Percentiles rank a stretch among this genome's conserved stretches.
Evolutionary conservation across 2,888 invertebrate species (phyloP).

Genomic region (Drosophila borborema): DNA sequence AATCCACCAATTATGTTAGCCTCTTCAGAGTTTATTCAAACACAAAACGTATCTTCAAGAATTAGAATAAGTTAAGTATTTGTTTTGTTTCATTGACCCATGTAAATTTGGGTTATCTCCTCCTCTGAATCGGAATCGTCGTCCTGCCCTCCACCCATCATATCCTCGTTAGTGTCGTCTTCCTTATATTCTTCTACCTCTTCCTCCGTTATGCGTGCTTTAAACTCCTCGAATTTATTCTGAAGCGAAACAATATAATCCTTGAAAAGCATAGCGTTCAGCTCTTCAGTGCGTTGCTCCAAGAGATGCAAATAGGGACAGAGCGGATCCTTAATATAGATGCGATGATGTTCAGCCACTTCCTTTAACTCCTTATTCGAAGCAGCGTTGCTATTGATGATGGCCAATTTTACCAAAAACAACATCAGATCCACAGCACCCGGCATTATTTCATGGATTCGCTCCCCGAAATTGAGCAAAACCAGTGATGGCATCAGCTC

Average conservation of each 20-base stretch:
- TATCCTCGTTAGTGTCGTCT: background rate
- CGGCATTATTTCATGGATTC: background rate
- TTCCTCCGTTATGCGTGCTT: background rate
- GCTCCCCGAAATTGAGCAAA: background rate
- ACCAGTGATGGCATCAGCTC: constrained; percentile 12
- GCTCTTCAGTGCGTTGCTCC: background rate
- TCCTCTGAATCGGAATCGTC: background rate
- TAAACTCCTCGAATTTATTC: background rate
- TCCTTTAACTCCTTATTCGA: fast-evolving
- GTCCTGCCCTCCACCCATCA: background rate
- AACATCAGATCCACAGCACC: background rate
- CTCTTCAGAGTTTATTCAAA: background rate
- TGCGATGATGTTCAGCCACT: background rate
- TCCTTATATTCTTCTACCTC: too few species aligned
- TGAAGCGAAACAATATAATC: background rate
- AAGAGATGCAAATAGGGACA: background rate
- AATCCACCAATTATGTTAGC: background rate
- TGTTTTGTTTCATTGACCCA: background rate
- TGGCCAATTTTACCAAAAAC: background rate
- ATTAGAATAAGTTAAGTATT: background rate
- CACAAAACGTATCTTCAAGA: background rate
- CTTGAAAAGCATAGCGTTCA: background rate
- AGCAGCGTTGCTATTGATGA: background rate
- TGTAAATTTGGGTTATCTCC: background rate
- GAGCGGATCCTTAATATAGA: constrained; percentile 5